phyloP scores from a whole-genome alignment of 2,888 invertebrate species.

The Rhagonycha lutea region DNA sequence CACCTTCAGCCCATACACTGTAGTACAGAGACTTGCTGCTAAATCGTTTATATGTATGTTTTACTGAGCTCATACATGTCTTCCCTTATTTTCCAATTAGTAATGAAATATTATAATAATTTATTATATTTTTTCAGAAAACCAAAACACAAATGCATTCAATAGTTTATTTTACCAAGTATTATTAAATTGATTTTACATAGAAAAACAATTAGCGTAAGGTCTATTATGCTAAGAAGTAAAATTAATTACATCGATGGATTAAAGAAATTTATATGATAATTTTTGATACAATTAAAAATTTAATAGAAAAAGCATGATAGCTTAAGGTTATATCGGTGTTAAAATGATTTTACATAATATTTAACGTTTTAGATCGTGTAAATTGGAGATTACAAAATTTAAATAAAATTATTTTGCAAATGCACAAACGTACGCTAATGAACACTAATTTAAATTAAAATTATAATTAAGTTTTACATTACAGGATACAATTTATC shows the following conservation, averaged over 20 bases:
- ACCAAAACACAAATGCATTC: background rate
- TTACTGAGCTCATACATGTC: too few relatives aligned
- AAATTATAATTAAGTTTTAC: background rate
- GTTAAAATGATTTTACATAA: background rate
- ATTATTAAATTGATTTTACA: background rate
- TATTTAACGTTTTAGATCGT: background rate
- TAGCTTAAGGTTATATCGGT: background rate
- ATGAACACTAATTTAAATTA: background rate
- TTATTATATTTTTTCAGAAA: too few relatives aligned
- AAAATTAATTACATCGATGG: background rate
- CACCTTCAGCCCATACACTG: too few relatives aligned
- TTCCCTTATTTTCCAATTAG: too few relatives aligned
- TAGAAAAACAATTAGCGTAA: background rate
- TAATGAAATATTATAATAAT: too few relatives aligned
- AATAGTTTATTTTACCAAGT: background rate
- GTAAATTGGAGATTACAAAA: background rate
- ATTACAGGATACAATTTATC: background rate
- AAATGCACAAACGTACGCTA: background rate
- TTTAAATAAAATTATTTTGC: background rate
- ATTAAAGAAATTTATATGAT: background rate
- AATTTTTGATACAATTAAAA: background rate
- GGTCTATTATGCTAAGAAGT: background rate
- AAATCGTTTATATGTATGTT: too few relatives aligned
- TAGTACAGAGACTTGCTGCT: too few relatives aligned
- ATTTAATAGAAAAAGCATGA: background rate